Evolutionary conservation across 2,797 vertebrate species (phyloP).

Genomic region (Zenarchopterus dispar): DNA sequence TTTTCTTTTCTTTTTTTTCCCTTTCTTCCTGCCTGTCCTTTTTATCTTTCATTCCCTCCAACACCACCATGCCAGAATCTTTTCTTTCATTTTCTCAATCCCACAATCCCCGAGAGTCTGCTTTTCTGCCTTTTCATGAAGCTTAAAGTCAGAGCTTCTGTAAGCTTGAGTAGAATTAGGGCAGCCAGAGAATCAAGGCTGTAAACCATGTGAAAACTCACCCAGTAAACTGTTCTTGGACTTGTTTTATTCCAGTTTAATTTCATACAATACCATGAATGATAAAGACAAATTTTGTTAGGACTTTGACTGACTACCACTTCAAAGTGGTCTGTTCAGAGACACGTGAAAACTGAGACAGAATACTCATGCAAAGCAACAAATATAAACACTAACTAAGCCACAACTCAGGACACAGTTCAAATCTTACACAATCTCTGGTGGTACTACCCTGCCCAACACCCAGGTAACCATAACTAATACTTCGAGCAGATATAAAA

Average conservation of each 20-base stretch:
- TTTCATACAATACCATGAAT: slow-evolving; percentile 32
- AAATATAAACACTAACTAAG: neutral
- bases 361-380: too few relatives aligned
- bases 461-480: too few relatives aligned
- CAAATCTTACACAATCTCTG: too few relatives aligned
- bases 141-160: slow-evolving; percentile 50
- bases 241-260: slow-evolving; percentile 38
- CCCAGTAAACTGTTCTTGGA: slow-evolving; percentile 22
- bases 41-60: slow-evolving; percentile 36
- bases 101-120: slow-evolving; percentile 52
- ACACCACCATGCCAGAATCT: slow-evolving; percentile 35
- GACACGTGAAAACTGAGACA: too few relatives aligned
- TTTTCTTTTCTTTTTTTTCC: slow-evolving; percentile 57
- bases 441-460: too few relatives aligned
- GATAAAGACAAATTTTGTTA: neutral
- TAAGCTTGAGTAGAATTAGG: slow-evolving; percentile 30
- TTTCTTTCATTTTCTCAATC: slow-evolving; percentile 60
- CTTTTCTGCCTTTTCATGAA: slow-evolving; percentile 52
- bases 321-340: neutral
- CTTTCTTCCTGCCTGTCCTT: slow-evolving; percentile 39
- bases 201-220: slow-evolving; percentile 32
- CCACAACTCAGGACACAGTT: too few relatives aligned
- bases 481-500: too few relatives aligned
- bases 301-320: neutral
- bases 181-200: slow-evolving; percentile 20